These are phyloP conservation scores for Eublepharis macularius DNA, from an alignment of 2,113 vertebrate genomes.

Conservation along the genomic window DNA sequence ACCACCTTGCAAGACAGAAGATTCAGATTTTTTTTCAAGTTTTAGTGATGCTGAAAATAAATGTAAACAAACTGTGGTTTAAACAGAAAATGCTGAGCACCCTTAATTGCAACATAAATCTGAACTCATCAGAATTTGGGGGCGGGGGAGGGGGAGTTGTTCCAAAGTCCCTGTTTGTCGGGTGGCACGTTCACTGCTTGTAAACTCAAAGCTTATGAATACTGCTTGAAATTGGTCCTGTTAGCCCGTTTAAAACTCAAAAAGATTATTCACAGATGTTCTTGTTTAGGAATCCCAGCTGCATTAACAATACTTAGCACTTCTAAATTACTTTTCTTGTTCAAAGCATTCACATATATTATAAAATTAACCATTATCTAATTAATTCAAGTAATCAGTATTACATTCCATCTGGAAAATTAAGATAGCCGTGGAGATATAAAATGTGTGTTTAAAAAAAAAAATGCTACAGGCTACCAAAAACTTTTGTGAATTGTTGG, in stretches of 20 bases:
- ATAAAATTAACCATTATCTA: slow-evolving; percentile 44
- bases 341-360: slow-evolving; percentile 27
- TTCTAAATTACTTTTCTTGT: slow-evolving; percentile 33
- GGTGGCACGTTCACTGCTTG: not conserved
- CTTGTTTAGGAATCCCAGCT: slow-evolving; percentile 42
- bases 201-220: slow-evolving; percentile 12
- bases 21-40: too few relatives aligned
- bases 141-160: slow-evolving; percentile 34
- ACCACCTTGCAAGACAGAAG: too few relatives aligned
- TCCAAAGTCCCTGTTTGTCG: slow-evolving; percentile 22
- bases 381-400: slow-evolving; percentile 51
- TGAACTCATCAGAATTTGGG: slow-evolving; percentile 50
- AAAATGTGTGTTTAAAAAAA: slow-evolving; percentile 21
- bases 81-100: too few relatives aligned
- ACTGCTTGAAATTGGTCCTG: not conserved
- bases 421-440: slow-evolving; percentile 29
- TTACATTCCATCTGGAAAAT: slow-evolving; percentile 33
- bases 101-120: too few relatives aligned
- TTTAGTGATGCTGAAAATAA: too few relatives aligned
- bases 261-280: slow-evolving; percentile 24
- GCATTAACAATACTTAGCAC: slow-evolving; percentile 48
- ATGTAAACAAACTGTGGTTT: too few relatives aligned
- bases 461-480: not conserved
- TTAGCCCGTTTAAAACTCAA: slow-evolving; percentile 8
- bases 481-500: not conserved